Evolutionary conservation across 2,113 vertebrate species (phyloP).

Genomic region (Esox niger): DNA sequence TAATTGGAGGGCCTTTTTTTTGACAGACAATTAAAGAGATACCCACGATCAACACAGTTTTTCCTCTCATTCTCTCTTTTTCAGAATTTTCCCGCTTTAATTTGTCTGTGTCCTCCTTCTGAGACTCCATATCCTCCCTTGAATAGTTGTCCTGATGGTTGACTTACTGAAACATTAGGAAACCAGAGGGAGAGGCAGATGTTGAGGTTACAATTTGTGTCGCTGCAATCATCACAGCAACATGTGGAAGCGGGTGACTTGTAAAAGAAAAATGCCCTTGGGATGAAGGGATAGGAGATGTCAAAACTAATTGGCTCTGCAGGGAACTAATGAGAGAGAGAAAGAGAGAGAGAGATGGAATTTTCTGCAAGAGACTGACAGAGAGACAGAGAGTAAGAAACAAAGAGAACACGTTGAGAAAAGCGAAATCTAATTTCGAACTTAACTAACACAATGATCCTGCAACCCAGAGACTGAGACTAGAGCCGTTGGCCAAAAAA

Average conservation of each 20-base stretch:
- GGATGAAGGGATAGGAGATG: slow-evolving; percentile 14
- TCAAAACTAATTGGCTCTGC: slow-evolving; percentile 26
- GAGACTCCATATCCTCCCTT: slow-evolving; percentile 19
- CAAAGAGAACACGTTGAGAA: not conserved
- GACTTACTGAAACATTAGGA: slow-evolving; percentile 57
- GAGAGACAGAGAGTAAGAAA: not conserved
- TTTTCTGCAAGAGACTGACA: not conserved
- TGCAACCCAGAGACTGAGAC: too few species aligned
- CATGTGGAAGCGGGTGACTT: slow-evolving; percentile 20
- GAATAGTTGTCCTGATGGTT: slow-evolving; percentile 5
- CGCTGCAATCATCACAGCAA: slow-evolving; percentile 24
- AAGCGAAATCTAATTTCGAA: slow-evolving; percentile 15
- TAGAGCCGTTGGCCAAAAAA: too few species aligned
- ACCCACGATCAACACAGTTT: not conserved
- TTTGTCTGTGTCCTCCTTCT: slow-evolving; percentile 44
- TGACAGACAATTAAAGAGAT: too few species aligned
- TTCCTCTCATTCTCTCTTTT: slow-evolving; percentile 11
- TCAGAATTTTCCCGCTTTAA: slow-evolving; percentile 3
- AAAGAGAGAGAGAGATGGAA: too few species aligned
- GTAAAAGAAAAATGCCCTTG: slow-evolving; percentile 11
- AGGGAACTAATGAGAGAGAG: slow-evolving; percentile 12
- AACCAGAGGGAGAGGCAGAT: not conserved
- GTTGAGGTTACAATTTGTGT: slow-evolving; percentile 34
- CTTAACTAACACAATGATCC: too few species aligned
- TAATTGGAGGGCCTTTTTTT: too few species aligned